Base-by-base conservation (phyloP, 2,797 vertebrate genomes). In the Chrysocyon brachyurus region DNA sequence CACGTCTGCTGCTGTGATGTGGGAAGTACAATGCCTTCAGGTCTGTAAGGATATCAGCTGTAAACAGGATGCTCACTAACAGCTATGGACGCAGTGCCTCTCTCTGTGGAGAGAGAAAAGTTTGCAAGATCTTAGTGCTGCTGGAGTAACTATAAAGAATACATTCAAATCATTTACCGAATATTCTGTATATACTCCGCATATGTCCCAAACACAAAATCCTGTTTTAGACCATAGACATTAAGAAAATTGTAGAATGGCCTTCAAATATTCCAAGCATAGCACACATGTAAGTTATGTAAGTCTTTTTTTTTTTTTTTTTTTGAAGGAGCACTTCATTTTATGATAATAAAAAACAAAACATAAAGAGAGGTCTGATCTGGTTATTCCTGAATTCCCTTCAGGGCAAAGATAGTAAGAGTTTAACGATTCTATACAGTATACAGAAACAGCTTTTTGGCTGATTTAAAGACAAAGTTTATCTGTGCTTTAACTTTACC, bases 61-160 rank as follows among this genome's bases (percentile, higher is more conserved):
- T 99, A 99, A 99, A 99, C 99, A 99, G 99, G 99, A 99, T 99
- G 97, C 96, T 82, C 83, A 94, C 84, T 87, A 96, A 81, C 78
- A 63, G 97, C 93, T 85, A 81, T 21, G 91, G 97, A 97, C 97
- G 96, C 73, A 90, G 96, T 31, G 24, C 88, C 11, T 93, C 92
- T 92, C 92, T 96, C 96, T 82, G 96, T 77, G 81, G 87, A 84
- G 57, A 49, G 40, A 54, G 57, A 70, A n/a, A 54, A 83, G 16
- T 17, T 61, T 87, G 57, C 33, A 75, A 87, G 64, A 19, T 66
- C 87, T 12, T 31, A n/a, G 64, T 10, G 59, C 16, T 6, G 6
- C 15, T 28, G 31, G 11, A 81, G 78, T 64, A 75, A 82, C 81
- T 21, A 77, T 36, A 52, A 85, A 54, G 59, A 92, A 88, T 5